Percentiles rank a stretch among this genome's conserved stretches.
Conservation (phyloP, 2,113 vertebrate species). For the Gobius niger region DNA sequence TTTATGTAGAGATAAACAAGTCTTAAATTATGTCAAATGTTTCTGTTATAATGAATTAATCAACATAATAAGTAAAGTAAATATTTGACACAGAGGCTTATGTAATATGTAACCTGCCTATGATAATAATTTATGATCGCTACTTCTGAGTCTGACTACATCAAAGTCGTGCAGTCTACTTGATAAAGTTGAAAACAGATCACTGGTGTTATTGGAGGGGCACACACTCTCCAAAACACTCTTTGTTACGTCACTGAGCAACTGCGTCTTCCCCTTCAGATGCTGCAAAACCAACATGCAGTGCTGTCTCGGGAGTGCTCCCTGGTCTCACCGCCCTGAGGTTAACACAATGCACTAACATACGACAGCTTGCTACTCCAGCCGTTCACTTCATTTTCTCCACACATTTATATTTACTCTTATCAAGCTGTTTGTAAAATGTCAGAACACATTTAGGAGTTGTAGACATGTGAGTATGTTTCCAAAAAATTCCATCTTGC, state of each 20-base stretch:
- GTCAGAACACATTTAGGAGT: constrained; percentile 2
- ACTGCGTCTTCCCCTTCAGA: constrained; percentile 20
- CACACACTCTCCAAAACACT: not conserved
- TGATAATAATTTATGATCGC: too few species aligned
- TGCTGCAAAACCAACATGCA: constrained; percentile 30
- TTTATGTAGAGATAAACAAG: too few species aligned
- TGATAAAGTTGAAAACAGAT: not conserved
- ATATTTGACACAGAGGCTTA: too few species aligned
- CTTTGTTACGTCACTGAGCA: constrained; percentile 19
- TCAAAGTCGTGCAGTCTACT: not conserved
- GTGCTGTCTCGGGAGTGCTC: constrained; percentile 41
- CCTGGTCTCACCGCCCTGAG: constrained; percentile 33
- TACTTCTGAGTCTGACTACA: not conserved
- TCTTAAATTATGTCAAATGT: too few species aligned
- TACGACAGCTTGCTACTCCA: constrained; percentile 18
- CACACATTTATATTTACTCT: constrained; percentile 12
- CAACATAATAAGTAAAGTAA: too few species aligned
- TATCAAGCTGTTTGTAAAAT: not conserved
- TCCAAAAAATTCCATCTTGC: constrained; percentile 17
- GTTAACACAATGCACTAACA: constrained; percentile 28
- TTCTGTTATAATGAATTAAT: too few species aligned
- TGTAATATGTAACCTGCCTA: too few species aligned
- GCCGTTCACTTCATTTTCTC: not conserved
- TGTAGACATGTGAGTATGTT: not conserved
- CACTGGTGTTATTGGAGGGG: not conserved